Conservation (phyloP, 2,797 vertebrate genomes). For the Anguilla marmorata region DNA sequence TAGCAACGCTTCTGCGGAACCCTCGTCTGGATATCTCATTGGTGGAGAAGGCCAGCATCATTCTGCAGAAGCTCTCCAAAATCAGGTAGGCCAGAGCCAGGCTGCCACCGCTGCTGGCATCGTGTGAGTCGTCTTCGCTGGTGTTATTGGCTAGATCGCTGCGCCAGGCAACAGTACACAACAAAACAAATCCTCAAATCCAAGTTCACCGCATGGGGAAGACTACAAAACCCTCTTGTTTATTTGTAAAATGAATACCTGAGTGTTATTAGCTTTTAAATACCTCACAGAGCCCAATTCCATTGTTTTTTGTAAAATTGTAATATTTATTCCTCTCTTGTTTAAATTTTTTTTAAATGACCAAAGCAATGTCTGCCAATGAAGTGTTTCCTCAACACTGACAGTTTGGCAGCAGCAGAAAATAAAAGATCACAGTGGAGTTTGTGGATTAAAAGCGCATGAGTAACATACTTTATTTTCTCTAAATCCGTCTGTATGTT, state of each 20-base stretch:
- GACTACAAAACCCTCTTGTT: not conserved
- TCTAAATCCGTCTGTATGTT: conserved; percentile 34
- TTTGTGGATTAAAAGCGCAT: conserved; percentile 21
- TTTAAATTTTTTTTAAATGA: not conserved
- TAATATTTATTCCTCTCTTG: not conserved
- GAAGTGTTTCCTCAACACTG: conserved; percentile 11
- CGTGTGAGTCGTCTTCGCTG: not conserved
- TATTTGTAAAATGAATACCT: not conserved
- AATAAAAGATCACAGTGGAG: conserved; percentile 16
- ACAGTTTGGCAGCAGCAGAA: conserved; percentile 15
- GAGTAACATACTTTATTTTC: not conserved
- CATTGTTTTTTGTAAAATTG: not conserved
- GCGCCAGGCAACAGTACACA: not conserved
- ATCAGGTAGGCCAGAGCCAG: conserved; percentile 73
- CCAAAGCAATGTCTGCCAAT: conserved; percentile 1
- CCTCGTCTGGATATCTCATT: conserved; percentile 72
- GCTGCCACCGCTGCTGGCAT: conserved; percentile 2
- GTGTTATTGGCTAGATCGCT: not conserved
- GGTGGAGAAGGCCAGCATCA: conserved; percentile 83
- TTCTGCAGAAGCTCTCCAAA: conserved; percentile 88
- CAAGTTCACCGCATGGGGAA: not conserved
- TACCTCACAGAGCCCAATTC: not conserved
- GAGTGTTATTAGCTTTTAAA: not conserved
- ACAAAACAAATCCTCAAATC: too few species aligned
- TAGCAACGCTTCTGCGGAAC: conserved; percentile 75